These are phyloP conservation scores for Scaptomyza graminum DNA, from an alignment of 1,140 invertebrate species.

Conservation along the genomic window DNA sequence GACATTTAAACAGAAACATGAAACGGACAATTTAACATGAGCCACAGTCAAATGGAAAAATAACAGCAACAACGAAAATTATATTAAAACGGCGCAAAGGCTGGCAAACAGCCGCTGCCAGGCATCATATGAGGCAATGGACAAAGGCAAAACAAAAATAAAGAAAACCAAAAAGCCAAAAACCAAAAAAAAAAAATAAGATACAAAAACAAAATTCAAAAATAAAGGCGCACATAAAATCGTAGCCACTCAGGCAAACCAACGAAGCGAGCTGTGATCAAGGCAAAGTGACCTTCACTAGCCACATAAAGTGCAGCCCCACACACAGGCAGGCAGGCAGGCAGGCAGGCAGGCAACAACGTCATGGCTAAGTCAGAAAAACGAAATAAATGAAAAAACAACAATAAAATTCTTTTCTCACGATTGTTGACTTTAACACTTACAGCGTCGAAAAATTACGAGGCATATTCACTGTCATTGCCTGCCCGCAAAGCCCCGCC, in stretches of 20 bases:
- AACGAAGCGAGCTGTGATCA: slow-evolving; percentile 45
- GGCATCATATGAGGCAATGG: slow-evolving; percentile 67
- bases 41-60: slow-evolving; percentile 44
- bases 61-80: slow-evolving; percentile 23
- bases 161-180: slow-evolving; percentile 37
- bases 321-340: slow-evolving; percentile 28
- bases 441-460: slow-evolving; percentile 67
- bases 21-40: slow-evolving; percentile 81
- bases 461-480: slow-evolving; percentile 66
- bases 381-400: slow-evolving; percentile 46
- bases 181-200: slow-evolving; percentile 34
- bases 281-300: slow-evolving; percentile 70
- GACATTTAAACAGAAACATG: slow-evolving; percentile 81
- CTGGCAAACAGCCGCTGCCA: slow-evolving; percentile 39
- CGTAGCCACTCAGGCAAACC: slow-evolving; percentile 61
- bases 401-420: slow-evolving; percentile 83
- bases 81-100: slow-evolving; percentile 50
- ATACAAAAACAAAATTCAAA: slow-evolving; percentile 59
- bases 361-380: slow-evolving; percentile 11
- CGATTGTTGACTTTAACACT: slow-evolving; percentile 82
- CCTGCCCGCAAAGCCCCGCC: slow-evolving; percentile 53
- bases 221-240: slow-evolving; percentile 71
- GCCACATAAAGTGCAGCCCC: slow-evolving; percentile 60
- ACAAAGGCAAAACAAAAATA: slow-evolving; percentile 33
- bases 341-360: slow-evolving; percentile 10